Base-by-base conservation (phyloP, 2,888 invertebrate species). In the Hypomecis punctinalis region DNA sequence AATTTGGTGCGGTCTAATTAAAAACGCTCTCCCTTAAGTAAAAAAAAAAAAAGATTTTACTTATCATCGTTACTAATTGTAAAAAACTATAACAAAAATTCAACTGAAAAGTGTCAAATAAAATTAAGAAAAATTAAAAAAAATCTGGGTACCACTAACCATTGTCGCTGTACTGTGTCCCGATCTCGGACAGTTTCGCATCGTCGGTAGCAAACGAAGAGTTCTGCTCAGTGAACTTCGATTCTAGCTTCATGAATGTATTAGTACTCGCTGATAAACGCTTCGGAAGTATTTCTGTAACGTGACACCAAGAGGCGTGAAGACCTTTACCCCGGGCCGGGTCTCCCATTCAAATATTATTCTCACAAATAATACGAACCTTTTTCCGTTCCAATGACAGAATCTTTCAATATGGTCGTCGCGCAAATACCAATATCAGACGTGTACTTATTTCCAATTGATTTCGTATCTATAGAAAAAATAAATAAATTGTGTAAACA, bases 401-500 rank as follows among this genome's bases (percentile, higher is more conserved):
- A 60, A 56, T 63, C 68, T 54, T 60, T 69, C 61, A 62, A 67
- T 48, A 61, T 56, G 56, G 56, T 66, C 55, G 66, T 66, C 59
- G 70, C 68, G 66, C 53, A 67, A 68, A 69, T 72, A 61, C 68
- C 69, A 63, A 69, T 70, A 67, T 71, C 67, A 67, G 65, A 63
- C 58, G 54, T 66, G 62, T 64, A 64, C 63, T 71, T 67, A 66
- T 59, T 68, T 70, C 66, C 68, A 61, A 68, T 68, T 61, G 70
- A 63, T 67, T 68, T 66, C 59, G 67, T 63, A 45, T 69, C 69
- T 72, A 54, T 61, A 68, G 62, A 52, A 42, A 67, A 67, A 69
- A 66, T 57, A 69, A 23, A 66, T 56, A 63, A 61, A 43, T 47
- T 60, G 40, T 56, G 65, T 67, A 61, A 67, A 63, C 61, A 68